Conservation (phyloP, 2,888 invertebrate genomes). For the Ashinkailepas kermadecensis region DNA sequence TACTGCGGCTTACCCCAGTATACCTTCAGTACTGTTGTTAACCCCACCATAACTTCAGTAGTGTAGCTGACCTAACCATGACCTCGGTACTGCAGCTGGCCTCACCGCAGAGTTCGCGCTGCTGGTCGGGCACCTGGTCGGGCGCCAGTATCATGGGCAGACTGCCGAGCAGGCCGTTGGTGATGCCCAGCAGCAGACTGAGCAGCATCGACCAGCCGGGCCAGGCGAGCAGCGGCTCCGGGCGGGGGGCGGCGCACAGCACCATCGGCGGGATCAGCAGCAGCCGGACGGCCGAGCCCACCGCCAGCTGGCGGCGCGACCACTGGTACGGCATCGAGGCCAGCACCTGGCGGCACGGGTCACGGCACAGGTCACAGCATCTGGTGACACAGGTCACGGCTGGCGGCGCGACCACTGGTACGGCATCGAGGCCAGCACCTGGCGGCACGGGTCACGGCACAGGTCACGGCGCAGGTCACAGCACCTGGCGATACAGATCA, state of each 20-base stretch:
- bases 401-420: neutral
- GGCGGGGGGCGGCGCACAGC: constrained; percentile 70
- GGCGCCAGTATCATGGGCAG: constrained; percentile 90
- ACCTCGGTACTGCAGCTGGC: constrained; percentile 39
- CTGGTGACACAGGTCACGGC: neutral
- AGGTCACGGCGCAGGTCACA: neutral
- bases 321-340: constrained; percentile 74
- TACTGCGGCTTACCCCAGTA: constrained; percentile 45
- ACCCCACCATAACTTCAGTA: too few relatives aligned
- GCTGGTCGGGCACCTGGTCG: constrained; percentile 72
- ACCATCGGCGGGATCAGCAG: constrained; percentile 71
- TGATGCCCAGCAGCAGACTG: constrained; percentile 64
- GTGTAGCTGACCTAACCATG: too few relatives aligned
- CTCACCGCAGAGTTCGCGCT: constrained; percentile 60
- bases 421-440: neutral
- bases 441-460: neutral
- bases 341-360: constrained; percentile 50
- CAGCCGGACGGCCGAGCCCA: constrained; percentile 63
- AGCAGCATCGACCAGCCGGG: constrained; percentile 61
- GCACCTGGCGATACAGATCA: neutral
- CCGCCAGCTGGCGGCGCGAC: constrained; percentile 68
- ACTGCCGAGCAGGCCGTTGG: constrained; percentile 81
- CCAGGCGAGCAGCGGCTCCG: constrained; percentile 58
- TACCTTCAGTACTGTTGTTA: too few relatives aligned
- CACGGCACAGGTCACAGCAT: neutral